Percentiles rank a stretch among this genome's conserved stretches.
Evolutionary conservation across 2,113 vertebrate species (phyloP).

Genomic region (Syngnathus scovelli): DNA sequence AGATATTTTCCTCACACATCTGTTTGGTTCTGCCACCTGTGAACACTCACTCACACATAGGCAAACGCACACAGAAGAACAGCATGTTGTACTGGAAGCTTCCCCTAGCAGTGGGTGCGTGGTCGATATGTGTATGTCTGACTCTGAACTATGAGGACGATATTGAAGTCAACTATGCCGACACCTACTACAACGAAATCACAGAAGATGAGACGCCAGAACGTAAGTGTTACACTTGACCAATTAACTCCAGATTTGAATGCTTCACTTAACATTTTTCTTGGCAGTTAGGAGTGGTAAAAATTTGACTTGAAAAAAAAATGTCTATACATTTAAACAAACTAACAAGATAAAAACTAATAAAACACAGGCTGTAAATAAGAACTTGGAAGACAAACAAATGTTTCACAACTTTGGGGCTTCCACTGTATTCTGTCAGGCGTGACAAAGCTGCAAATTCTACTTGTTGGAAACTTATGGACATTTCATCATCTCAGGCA

Average conservation of each 20-base stretch:
- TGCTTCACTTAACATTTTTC: neutral
- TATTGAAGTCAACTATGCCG: conserved; percentile 68
- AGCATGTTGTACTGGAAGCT: conserved; percentile 61
- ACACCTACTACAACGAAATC: conserved; percentile 76
- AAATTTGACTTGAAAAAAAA: neutral
- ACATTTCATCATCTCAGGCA: neutral
- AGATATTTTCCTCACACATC: neutral
- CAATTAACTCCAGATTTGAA: neutral
- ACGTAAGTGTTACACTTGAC: conserved; percentile 54
- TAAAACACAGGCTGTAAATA: neutral
- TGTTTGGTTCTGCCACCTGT: neutral
- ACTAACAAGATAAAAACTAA: neutral
- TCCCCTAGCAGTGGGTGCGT: conserved; percentile 58
- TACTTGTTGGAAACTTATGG: neutral
- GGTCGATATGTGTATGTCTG: conserved; percentile 50
- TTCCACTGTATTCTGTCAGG: neutral
- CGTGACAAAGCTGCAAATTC: neutral
- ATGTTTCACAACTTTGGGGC: neutral
- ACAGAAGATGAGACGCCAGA: conserved; percentile 39
- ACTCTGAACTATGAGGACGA: conserved; percentile 66
- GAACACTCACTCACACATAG: conserved; percentile 5
- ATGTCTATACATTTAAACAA: neutral
- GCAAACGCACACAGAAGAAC: conserved; percentile 15
- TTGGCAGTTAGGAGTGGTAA: neutral
- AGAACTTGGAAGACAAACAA: neutral